These are phyloP conservation scores for Sinhomidia bicolor DNA, from an alignment of 2,888 invertebrate species.

Conservation along the genomic window DNA sequence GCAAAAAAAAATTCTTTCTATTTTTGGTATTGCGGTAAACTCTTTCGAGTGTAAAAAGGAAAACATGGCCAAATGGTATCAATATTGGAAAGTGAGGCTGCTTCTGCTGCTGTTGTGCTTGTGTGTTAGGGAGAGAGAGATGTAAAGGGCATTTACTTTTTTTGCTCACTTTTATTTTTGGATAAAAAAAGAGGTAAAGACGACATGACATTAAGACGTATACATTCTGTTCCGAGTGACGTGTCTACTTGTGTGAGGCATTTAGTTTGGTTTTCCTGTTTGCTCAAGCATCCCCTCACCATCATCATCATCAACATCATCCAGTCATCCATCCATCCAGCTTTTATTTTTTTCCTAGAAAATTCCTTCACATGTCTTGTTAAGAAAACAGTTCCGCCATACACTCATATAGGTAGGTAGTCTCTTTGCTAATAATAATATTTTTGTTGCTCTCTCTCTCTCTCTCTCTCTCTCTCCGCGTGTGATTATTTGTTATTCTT, in stretches of 20 bases:
- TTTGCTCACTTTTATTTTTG: constrained; percentile 43
- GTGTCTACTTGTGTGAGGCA: too few species aligned
- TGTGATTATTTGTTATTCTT: constrained; percentile 54
- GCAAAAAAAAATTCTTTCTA: neutral
- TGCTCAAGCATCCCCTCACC: constrained; percentile 21
- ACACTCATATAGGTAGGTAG: too few species aligned
- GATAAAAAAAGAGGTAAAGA: too few species aligned
- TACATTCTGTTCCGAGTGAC: constrained; percentile 23
- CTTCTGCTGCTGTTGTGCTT: neutral
- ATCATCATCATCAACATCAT: too few species aligned
- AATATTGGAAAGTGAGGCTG: too few species aligned
- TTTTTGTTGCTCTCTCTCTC: too few species aligned
- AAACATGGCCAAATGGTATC: too few species aligned
- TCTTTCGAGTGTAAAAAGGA: constrained; percentile 6
- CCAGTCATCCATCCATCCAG: too few species aligned
- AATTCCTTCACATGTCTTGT: constrained; percentile 31
- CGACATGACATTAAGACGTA: constrained; percentile 60
- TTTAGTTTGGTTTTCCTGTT: constrained; percentile 31
- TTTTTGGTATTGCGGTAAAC: too few species aligned
- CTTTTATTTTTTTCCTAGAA: neutral
- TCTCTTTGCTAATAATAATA: neutral
- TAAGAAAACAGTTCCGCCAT: neutral
- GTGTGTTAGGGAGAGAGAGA: too few species aligned
- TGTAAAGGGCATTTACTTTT: neutral
- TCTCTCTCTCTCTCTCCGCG: too few species aligned